phyloP scores from a whole-genome alignment of 2,888 invertebrate genomes.

The Athripsodes cinereus region DNA sequence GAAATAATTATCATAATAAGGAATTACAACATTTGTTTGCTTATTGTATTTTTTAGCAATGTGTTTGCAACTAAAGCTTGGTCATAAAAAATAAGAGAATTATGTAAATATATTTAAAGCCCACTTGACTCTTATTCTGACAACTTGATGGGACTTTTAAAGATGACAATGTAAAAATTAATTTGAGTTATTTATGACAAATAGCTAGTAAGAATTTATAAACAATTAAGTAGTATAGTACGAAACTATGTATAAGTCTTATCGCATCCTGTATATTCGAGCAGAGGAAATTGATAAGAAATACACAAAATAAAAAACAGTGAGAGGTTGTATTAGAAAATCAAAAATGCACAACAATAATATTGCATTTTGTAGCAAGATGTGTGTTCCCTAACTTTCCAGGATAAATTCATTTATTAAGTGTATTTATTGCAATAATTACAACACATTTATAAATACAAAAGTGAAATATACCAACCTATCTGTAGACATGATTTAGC shows the following conservation, averaged over 20 bases:
- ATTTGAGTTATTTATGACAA: too few relatives aligned
- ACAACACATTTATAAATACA: not conserved
- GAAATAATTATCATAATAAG: too few relatives aligned
- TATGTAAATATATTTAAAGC: too few relatives aligned
- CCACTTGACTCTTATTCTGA: not conserved
- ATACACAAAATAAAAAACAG: too few relatives aligned
- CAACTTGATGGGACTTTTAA: not conserved
- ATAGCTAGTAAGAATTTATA: too few relatives aligned
- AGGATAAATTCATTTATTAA: not conserved
- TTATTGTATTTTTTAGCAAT: too few relatives aligned
- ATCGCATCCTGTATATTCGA: not conserved
- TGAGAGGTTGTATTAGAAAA: not conserved
- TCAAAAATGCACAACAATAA: not conserved
- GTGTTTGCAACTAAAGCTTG: too few relatives aligned
- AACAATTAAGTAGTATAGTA: too few relatives aligned
- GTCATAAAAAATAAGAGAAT: too few relatives aligned
- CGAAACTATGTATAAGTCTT: too few relatives aligned
- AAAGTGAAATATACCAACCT: conserved; percentile 16
- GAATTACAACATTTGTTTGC: too few relatives aligned
- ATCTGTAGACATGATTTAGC: conserved; percentile 21
- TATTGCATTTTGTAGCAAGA: not conserved
- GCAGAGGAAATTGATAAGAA: not conserved
- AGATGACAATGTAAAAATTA: not conserved
- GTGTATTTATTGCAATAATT: not conserved
- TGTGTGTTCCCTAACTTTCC: not conserved